A percentile compares a stretch with the other conserved stretches of the same genome.
These are phyloP conservation scores for Hiodon tergisus DNA, from an alignment of 2,113 vertebrate species.

Conservation along the genomic window DNA sequence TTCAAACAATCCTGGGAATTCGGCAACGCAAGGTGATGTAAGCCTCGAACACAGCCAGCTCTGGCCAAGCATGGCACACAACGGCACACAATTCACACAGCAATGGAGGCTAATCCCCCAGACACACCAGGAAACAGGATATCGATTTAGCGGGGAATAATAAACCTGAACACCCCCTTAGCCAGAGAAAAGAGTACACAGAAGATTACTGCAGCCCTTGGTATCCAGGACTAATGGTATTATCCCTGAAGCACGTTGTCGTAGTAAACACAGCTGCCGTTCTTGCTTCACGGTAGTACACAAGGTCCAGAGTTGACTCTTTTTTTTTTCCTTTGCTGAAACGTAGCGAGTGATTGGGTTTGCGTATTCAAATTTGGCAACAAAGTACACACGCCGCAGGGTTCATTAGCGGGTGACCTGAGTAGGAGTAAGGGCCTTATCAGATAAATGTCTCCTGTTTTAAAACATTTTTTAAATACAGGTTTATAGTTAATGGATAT, in stretches of 20 bases:
- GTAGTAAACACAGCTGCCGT: constrained; percentile 28
- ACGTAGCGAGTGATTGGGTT: background rate
- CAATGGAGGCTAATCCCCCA: constrained; percentile 11
- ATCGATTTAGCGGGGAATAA: constrained; percentile 33
- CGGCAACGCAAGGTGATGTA: background rate
- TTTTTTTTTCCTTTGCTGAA: background rate
- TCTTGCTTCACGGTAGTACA: constrained; percentile 6
- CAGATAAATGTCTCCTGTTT: too few relatives aligned
- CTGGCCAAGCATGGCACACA: background rate
- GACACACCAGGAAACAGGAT: constrained; percentile 31
- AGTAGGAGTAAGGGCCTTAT: background rate
- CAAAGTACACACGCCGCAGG: constrained; percentile 17
- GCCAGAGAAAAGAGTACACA: constrained; percentile 27
- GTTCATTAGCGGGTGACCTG: constrained; percentile 10
- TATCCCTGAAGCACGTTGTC: constrained; percentile 24
- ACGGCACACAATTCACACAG: constrained; percentile 12
- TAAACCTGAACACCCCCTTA: constrained; percentile 3
- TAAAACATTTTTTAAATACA: too few relatives aligned
- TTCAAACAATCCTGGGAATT: background rate
- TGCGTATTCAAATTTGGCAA: constrained; percentile 4
- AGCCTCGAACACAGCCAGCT: background rate
- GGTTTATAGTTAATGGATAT: too few relatives aligned
- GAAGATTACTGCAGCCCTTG: constrained; percentile 26
- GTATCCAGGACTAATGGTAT: constrained; percentile 27
- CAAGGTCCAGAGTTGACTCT: constrained; percentile 9